Conservation (phyloP, 2,888 invertebrate species). For the Willowsia nigromaculata region DNA sequence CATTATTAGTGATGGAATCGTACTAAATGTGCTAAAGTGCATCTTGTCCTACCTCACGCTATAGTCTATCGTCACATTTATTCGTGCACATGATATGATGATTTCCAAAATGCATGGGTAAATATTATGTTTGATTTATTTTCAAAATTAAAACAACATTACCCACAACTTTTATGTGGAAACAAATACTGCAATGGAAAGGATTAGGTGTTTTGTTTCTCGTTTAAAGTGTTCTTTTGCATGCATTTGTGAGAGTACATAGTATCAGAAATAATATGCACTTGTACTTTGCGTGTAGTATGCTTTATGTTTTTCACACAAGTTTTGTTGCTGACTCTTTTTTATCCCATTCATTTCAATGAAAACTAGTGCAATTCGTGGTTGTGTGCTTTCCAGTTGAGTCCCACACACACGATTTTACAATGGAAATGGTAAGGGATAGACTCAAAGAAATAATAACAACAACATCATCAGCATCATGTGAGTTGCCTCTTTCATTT, state of each 20-base stretch:
- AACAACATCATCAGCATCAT: slow-evolving; percentile 37
- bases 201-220: not conserved
- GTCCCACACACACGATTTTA: slow-evolving; percentile 12
- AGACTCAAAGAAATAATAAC: not conserved
- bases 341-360: not conserved
- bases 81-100: not conserved
- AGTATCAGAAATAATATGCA: not conserved
- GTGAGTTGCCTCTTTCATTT: not conserved
- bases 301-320: not conserved
- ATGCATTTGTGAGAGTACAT: not conserved
- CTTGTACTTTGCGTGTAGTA: not conserved
- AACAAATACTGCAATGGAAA: not conserved
- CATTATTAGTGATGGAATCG: not conserved
- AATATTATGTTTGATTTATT: not conserved
- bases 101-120: not conserved
- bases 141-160: not conserved
- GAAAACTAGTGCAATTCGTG: not conserved
- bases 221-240: not conserved
- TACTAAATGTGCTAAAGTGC: not conserved
- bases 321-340: slow-evolving; percentile 19
- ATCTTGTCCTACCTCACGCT: not conserved
- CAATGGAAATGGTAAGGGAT: not conserved
- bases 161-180: not conserved
- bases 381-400: slow-evolving; percentile 12
- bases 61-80: not conserved